Conservation (phyloP, 2,888 invertebrate genomes). For the Sepiola atlantica region DNA sequence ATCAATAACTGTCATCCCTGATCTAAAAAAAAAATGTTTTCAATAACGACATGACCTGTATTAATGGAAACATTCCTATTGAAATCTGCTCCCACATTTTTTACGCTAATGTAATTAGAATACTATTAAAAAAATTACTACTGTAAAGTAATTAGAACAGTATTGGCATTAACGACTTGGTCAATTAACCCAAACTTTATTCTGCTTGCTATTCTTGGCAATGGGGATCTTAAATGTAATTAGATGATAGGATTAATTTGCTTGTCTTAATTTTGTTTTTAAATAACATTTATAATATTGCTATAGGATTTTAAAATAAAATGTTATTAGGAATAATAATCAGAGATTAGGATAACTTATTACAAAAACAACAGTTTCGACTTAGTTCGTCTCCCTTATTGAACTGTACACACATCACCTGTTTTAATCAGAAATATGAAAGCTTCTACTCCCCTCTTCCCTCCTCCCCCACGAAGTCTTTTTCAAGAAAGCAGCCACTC, state of each 20-base stretch:
- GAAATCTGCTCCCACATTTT: too few relatives aligned
- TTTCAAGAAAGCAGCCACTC: background rate
- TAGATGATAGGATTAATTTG: background rate
- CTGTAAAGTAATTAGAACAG: too few relatives aligned
- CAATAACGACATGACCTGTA: too few relatives aligned
- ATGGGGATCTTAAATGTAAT: background rate
- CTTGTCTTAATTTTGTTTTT: background rate
- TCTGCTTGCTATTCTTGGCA: background rate
- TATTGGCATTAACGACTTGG: background rate
- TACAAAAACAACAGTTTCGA: background rate
- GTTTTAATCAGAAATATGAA: background rate
- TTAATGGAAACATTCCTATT: too few relatives aligned
- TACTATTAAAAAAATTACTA: too few relatives aligned
- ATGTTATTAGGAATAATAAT: background rate
- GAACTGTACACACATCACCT: background rate
- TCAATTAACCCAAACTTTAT: background rate
- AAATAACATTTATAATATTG: too few relatives aligned
- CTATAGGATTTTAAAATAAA: too few relatives aligned
- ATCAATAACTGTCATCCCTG: too few relatives aligned
- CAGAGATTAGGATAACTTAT: background rate
- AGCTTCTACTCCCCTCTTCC: background rate
- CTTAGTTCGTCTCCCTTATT: background rate
- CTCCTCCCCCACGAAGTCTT: too few relatives aligned
- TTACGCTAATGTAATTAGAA: too few relatives aligned
- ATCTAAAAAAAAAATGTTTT: too few relatives aligned